A percentile compares a stretch with the other conserved stretches of the same genome.
Conservation (phyloP, 1,140 invertebrate species). For the Mamestra configurata region DNA sequence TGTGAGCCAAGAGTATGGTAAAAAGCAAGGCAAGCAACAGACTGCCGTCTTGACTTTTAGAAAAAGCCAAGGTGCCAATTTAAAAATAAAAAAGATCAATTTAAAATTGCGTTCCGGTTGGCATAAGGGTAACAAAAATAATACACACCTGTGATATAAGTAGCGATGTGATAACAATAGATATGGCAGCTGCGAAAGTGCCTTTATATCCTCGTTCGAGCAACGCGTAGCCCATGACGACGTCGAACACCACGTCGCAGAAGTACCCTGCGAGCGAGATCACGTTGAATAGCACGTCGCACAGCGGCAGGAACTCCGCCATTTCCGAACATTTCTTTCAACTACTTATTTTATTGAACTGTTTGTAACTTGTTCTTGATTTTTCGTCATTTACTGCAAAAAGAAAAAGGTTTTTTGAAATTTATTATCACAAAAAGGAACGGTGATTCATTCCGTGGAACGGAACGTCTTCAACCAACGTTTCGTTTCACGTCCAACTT, state of each 20-base stretch:
- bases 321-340: conserved; percentile 83
- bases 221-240: conserved; percentile 94
- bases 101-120: not conserved
- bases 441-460: not conserved
- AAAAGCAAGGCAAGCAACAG: no score
- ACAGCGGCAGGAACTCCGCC: conserved; percentile 95
- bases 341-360: conserved; percentile 33
- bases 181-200: conserved; percentile 90
- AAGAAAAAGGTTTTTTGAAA: not conserved
- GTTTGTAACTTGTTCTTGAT: conserved; percentile 13
- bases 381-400: conserved; percentile 63
- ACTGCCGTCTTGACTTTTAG: no score
- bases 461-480: conserved; percentile 24
- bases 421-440: not conserved
- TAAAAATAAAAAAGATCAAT: not conserved
- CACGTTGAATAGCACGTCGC: conserved; percentile 96
- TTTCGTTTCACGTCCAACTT: conserved; percentile 3
- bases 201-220: conserved; percentile 90
- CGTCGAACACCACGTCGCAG: conserved; percentile 96
- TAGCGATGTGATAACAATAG: conserved; percentile 91
- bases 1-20: no score
- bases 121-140: not conserved
- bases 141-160: conserved; percentile 91
- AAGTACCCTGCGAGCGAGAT: conserved; percentile 97
- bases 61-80: not conserved